phyloP scores from a whole-genome alignment of 2,888 invertebrate genomes.

The Drosophila algonquin region DNA sequence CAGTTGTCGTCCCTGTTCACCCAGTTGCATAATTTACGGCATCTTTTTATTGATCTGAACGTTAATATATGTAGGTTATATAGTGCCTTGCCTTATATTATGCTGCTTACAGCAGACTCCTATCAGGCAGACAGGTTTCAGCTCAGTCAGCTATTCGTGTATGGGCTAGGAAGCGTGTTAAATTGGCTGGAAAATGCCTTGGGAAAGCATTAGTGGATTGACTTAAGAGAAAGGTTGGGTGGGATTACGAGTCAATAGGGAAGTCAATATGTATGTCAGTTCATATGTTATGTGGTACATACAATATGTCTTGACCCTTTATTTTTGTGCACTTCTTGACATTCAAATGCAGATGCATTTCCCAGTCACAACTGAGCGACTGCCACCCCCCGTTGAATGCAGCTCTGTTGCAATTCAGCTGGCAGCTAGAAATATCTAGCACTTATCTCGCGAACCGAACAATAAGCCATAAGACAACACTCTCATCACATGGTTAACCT shows the following conservation, averaged over 20 bases:
- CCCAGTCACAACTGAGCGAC: slow-evolving; percentile 30
- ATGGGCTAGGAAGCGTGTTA: slow-evolving; percentile 38
- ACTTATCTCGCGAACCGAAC: slow-evolving; percentile 34
- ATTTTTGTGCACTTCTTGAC: slow-evolving; percentile 23
- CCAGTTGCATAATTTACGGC: slow-evolving; percentile 73
- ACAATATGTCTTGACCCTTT: not conserved
- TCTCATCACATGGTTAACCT: slow-evolving; percentile 41
- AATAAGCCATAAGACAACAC: slow-evolving; percentile 45
- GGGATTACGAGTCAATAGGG: not conserved
- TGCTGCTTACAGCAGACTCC: not conserved
- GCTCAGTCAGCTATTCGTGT: slow-evolving; percentile 8
- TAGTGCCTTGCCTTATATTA: slow-evolving; percentile 36
- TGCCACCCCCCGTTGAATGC: slow-evolving; percentile 36
- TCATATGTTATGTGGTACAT: not conserved
- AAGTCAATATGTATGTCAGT: not conserved
- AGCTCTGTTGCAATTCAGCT: slow-evolving; percentile 32
- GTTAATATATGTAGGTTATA: slow-evolving; percentile 65
- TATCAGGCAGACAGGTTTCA: slow-evolving; percentile 31
- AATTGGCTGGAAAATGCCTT: slow-evolving; percentile 34
- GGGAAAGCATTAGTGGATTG: slow-evolving; percentile 5
- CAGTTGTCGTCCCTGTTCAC: slow-evolving; percentile 38
- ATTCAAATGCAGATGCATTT: slow-evolving; percentile 25
- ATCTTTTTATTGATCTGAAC: slow-evolving; percentile 70
- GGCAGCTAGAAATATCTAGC: slow-evolving; percentile 30
- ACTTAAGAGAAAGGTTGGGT: slow-evolving; percentile 34